Percentiles rank a stretch among this genome's conserved stretches.
Evolutionary conservation across 2,888 invertebrate species (phyloP).

Genomic region (Resseliella maxima): DNA sequence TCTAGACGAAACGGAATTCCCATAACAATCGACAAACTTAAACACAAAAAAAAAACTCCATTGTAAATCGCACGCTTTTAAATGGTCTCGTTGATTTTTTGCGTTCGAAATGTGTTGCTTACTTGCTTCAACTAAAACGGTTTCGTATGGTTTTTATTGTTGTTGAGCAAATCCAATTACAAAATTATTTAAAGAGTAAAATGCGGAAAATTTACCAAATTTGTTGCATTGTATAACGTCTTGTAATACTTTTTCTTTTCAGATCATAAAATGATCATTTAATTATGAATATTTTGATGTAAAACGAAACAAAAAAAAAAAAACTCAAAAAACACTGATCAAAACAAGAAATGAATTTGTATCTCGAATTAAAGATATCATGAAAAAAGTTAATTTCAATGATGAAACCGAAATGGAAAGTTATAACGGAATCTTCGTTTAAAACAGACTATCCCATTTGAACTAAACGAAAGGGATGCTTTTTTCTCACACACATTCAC

Average conservation of each 20-base stretch:
- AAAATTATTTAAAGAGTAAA: background rate
- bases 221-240: background rate
- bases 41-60: background rate
- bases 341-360: background rate
- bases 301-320: too few relatives aligned
- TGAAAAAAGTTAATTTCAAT: background rate
- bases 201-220: background rate
- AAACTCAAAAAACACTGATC: conserved; percentile 10
- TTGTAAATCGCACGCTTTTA: background rate
- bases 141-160: background rate
- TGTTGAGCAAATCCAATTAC: background rate
- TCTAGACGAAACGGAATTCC: background rate
- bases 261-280: conserved; percentile 38
- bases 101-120: background rate
- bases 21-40: conserved; percentile 14
- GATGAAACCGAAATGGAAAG: background rate
- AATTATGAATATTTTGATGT: background rate
- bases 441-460: background rate
- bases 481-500: background rate
- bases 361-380: background rate
- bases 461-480: background rate
- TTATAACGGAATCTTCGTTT: conserved; percentile 6
- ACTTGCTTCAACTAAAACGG: background rate
- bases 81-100: background rate
- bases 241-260: background rate